Evolutionary conservation across 1,140 invertebrate genomes (phyloP), one percentile per base, ranked within the genome.

Genomic region (Dryas iulia): DNA sequence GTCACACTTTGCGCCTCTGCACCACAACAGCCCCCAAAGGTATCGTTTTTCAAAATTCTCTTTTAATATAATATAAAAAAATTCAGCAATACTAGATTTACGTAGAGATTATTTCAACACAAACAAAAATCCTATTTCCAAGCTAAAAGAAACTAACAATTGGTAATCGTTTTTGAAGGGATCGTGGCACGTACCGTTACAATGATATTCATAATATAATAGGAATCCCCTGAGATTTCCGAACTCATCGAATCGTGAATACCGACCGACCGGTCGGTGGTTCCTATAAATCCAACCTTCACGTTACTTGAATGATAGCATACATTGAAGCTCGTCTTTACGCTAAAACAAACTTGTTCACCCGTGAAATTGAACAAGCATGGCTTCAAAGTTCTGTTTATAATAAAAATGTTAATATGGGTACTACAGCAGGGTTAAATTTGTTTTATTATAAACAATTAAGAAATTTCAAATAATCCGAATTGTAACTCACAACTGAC

Each of bases 311-410:
- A 84, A 81, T 79, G 76, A 86, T 84, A 81, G 80, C 80, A 86
- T 78, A 85, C 81, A 84, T 80, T 81, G 83, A 87, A 86, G 87
- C 79, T 83, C 78, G 84, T 87, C 82, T 86, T 84, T 80, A 73
- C 78, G 74, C 81, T 79, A 77, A 84, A 90, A 87, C 77, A 86
- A 84, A 86, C 76, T 79, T 77, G 80, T 86, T 87, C 79, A 86
- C 67, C 78, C 80, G 77, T 86, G 69, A 88, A 89, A 89, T 89
- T 87, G 81, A 78, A 79, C 75, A 74, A 79, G 78, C 79, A 47
- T 72, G 79, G 78, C 81, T 81, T 82, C 80, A 83, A 86, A 84
- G 81, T 84, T 83, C 77, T 67, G 72, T 78, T 84, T 85, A 76
- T 77, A 85, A 83, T 86, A 81, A 86, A 87, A 86, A 87, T 82